phyloP scores from a whole-genome alignment of 2,113 vertebrate genomes.

The Panthera leo region DNA sequence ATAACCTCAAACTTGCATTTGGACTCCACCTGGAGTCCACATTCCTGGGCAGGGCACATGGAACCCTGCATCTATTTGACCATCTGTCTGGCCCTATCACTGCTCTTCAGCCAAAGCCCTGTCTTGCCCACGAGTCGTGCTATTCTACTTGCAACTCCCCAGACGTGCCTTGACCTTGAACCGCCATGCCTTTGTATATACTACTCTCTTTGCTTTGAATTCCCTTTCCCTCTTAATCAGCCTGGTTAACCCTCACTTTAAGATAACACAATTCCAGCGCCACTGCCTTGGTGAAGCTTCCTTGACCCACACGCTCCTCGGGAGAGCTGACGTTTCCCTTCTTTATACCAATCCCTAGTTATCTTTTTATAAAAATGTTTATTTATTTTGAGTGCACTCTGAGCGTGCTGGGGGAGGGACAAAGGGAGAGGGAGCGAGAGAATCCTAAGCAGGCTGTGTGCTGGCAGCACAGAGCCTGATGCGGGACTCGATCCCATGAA shows the following conservation, averaged over 20 bases:
- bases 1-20: background rate
- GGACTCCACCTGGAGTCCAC: background rate
- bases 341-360: background rate
- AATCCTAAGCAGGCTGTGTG: too few species aligned
- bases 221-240: background rate
- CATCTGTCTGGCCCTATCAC: background rate
- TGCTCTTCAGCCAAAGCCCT: background rate
- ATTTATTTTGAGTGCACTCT: too few species aligned
- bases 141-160: background rate
- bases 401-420: too few species aligned
- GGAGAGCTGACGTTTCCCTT: background rate
- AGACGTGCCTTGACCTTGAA: background rate
- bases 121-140: background rate
- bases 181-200: background rate
- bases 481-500: too few species aligned
- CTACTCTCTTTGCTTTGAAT: background rate
- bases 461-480: too few species aligned
- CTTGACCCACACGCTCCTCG: background rate
- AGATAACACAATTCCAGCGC: background rate
- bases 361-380: too few species aligned
- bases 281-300: background rate
- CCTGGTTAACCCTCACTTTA: background rate
- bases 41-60: background rate
- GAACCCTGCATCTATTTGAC: background rate
- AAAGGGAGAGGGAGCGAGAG: too few species aligned